Percentiles rank a stretch among this genome's conserved stretches.
Conservation (phyloP, 2,797 vertebrate species). For the Phylloscopus collybita region DNA sequence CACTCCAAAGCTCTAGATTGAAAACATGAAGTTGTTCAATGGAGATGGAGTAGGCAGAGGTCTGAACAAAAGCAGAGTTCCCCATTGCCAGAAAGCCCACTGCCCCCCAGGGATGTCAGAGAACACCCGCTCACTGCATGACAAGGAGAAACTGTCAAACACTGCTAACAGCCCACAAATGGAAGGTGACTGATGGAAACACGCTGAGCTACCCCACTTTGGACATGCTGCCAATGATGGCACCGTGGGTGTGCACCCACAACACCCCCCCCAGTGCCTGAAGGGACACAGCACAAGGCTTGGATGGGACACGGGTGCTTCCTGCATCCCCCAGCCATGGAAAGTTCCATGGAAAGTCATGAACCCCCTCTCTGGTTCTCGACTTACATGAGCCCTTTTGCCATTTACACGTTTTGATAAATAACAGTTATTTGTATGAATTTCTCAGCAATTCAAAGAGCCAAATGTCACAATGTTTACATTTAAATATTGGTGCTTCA, state of each 20-base stretch:
- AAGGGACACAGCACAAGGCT: background rate
- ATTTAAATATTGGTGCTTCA: background rate
- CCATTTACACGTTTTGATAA: background rate
- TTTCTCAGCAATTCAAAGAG: background rate
- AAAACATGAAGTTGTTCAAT: background rate
- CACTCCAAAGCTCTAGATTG: background rate
- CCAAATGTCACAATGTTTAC: constrained; percentile 1
- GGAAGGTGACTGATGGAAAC: background rate
- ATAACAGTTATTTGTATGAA: background rate
- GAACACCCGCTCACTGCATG: accelerated
- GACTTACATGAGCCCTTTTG: accelerated
- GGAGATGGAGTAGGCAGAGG: background rate
- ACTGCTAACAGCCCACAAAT: background rate
- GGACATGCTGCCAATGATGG: accelerated
- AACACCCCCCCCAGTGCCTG: accelerated
- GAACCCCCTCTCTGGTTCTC: background rate
- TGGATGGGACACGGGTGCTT: background rate
- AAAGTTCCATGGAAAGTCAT: background rate
- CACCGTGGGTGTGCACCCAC: background rate
- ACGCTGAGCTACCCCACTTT: background rate
- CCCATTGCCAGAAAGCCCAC: background rate
- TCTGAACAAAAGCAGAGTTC: background rate
- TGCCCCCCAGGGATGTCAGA: background rate
- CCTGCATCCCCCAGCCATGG: background rate
- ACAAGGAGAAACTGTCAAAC: background rate